Percentiles rank a stretch among this genome's conserved stretches.
Evolutionary conservation across 1,140 invertebrate genomes (phyloP).

Genomic region (Vanessa atalanta): DNA sequence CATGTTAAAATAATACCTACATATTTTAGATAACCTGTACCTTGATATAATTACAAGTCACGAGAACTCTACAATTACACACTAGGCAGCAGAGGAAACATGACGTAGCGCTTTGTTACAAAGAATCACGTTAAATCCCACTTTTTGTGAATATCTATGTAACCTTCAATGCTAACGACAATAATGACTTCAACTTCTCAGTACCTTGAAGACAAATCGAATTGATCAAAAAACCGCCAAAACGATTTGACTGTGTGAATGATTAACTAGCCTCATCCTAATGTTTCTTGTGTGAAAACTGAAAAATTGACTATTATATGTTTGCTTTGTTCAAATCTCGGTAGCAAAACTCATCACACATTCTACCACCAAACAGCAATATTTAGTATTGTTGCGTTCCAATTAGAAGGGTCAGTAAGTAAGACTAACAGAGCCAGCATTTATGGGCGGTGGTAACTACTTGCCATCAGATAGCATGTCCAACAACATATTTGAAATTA

Average conservation of each 20-base stretch:
- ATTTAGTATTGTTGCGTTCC: no score
- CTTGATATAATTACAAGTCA: constrained; percentile 24
- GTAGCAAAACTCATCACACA: no score
- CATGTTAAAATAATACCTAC: neutral
- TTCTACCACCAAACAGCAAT: no score
- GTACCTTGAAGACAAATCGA: neutral
- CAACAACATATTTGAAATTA: no score
- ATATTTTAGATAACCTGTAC: constrained; percentile 11
- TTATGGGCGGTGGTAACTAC: no score
- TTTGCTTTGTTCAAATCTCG: no score
- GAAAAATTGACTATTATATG: no score
- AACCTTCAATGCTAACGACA: constrained; percentile 16
- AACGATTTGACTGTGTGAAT: constrained; percentile 3
- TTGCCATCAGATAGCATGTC: no score
- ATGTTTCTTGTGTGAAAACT: no score
- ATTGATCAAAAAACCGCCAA: neutral
- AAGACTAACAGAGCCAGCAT: no score
- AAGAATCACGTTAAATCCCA: constrained; percentile 6
- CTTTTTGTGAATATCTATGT: constrained; percentile 24
- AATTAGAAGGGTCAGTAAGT: no score
- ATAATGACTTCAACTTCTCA: neutral
- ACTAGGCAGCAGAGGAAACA: constrained; percentile 17
- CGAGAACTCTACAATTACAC: constrained; percentile 10
- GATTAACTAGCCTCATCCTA: no score
- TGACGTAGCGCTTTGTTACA: constrained; percentile 3